phyloP scores from a whole-genome alignment of 2,888 invertebrate species.

The Leptopilina myrica region DNA sequence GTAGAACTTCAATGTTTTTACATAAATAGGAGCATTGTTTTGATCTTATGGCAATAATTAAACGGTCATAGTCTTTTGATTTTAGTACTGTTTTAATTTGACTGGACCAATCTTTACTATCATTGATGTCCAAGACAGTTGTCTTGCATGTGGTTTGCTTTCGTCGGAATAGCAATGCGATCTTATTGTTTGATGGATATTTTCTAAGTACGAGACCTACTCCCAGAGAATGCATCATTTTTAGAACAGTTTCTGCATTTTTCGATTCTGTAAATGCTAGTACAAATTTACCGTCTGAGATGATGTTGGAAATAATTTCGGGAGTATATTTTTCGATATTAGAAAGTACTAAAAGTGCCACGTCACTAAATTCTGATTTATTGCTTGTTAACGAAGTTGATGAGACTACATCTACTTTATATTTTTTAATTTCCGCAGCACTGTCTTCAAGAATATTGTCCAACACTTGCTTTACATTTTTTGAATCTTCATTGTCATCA shows the following conservation, averaged over 20 bases:
- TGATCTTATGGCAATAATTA: slow-evolving; percentile 42
- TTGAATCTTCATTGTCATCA: background rate
- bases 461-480: background rate
- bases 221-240: slow-evolving; percentile 26
- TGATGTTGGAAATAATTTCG: background rate
- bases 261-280: slow-evolving; percentile 24
- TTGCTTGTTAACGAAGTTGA: background rate
- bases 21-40: slow-evolving; percentile 9
- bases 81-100: slow-evolving; percentile 35
- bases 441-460: background rate
- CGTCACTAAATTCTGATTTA: background rate
- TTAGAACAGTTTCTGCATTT: slow-evolving; percentile 19
- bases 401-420: background rate
- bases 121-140: slow-evolving; percentile 29
- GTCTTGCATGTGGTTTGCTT: slow-evolving; percentile 20
- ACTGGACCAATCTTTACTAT: slow-evolving; percentile 32
- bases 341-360: background rate
- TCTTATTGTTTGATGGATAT: background rate
- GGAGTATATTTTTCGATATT: background rate
- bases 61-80: slow-evolving; percentile 32
- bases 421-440: background rate
- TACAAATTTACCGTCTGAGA: slow-evolving; percentile 36
- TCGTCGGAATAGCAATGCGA: slow-evolving; percentile 39
- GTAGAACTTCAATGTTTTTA: slow-evolving; percentile 29
- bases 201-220: slow-evolving; percentile 37